Base-by-base conservation (phyloP, 2,888 invertebrate species). In the Periphyllus acericola region DNA sequence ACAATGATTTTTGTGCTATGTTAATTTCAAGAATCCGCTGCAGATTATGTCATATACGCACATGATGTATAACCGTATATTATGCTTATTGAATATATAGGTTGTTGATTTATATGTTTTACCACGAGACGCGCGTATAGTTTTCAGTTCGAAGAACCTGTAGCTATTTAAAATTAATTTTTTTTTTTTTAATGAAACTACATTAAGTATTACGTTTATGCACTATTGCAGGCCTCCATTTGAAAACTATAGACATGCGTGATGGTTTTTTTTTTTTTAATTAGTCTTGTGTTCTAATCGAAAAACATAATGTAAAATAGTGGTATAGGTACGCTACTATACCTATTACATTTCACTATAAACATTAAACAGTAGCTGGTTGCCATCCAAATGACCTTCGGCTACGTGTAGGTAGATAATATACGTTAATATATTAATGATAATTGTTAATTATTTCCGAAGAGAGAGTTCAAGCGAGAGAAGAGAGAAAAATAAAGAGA, bases 401-500 rank as follows among this genome's bases (percentile, higher is more conserved):
- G 81, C 29, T 11, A 3, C 40, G 36, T 40, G 34, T 81, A 29
- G 2, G 60, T 60, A 60, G 19, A 66, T 21, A 68, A 21, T 60
- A 21, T 29, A 40, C 11, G 46, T 29, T 46, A 60, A 46, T 21
- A 46, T 21, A 68, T 68, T 11, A 71, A 46, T 71, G 66, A 81
- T 71, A 32, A 46, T 71, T 68, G 21, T 81, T 68, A 36, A 81
- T 81, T 81, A 81, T 81, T 81, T 81, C 40, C 40, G 21, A 60
- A n/a, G 68, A 68, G 68, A 68, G 68, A 68, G 68, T n/a, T 25
- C 3, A 9, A 29, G 6, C 1, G 68, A 68, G 68, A 60, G 60
- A 46, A 21, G 60, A 60, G 60, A 55, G 14, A 55, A 19, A 55
- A 9, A 55, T 8, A 25, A 8, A 60, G 25, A 60, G 60, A 60